Percentiles rank a stretch among this genome's conserved stretches.
These are phyloP conservation scores for Apoderus coryli DNA, from an alignment of 2,888 invertebrate genomes.

Conservation along the genomic window DNA sequence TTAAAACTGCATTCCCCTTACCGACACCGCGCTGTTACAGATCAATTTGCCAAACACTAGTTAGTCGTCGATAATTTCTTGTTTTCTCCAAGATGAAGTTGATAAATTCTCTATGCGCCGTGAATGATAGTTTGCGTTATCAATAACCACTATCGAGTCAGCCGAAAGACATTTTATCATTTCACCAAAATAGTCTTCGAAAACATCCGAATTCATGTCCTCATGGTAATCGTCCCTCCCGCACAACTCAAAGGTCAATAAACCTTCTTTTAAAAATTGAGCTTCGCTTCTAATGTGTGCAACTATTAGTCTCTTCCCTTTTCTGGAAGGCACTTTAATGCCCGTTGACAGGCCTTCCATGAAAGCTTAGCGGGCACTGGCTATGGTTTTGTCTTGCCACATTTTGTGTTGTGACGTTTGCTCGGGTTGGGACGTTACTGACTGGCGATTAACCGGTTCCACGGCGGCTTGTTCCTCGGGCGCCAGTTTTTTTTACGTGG, in stretches of 20 bases:
- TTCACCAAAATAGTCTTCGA: slow-evolving; percentile 7
- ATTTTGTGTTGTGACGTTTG: too few species aligned
- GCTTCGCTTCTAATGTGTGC: too few species aligned
- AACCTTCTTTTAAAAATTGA: slow-evolving; percentile 5
- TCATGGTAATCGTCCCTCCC: slow-evolving; percentile 6
- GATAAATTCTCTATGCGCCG: slow-evolving; percentile 9
- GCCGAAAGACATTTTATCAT: slow-evolving; percentile 8
- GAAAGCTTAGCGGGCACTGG: too few species aligned
- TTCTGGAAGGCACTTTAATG: not conserved
- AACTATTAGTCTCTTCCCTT: slow-evolving; percentile 4
- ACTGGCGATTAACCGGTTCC: too few species aligned
- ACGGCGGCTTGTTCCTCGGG: too few species aligned
- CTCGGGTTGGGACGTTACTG: too few species aligned
- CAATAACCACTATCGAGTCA: slow-evolving; percentile 7
- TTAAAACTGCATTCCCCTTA: too few species aligned
- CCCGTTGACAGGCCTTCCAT: slow-evolving; percentile 6
- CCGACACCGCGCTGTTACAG: too few species aligned
- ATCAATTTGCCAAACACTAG: too few species aligned
- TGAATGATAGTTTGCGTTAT: slow-evolving; percentile 9
- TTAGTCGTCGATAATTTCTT: not conserved
- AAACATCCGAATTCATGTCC: slow-evolving; percentile 9
- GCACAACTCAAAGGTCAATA: slow-evolving; percentile 4
- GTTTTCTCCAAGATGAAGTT: slow-evolving; percentile 5
- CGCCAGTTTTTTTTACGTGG: too few species aligned
- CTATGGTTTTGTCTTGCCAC: too few species aligned